Evolutionary conservation across 2,888 invertebrate species (phyloP), one percentile per base, ranked within the genome.

Genomic region (Lasioglossum morio): DNA sequence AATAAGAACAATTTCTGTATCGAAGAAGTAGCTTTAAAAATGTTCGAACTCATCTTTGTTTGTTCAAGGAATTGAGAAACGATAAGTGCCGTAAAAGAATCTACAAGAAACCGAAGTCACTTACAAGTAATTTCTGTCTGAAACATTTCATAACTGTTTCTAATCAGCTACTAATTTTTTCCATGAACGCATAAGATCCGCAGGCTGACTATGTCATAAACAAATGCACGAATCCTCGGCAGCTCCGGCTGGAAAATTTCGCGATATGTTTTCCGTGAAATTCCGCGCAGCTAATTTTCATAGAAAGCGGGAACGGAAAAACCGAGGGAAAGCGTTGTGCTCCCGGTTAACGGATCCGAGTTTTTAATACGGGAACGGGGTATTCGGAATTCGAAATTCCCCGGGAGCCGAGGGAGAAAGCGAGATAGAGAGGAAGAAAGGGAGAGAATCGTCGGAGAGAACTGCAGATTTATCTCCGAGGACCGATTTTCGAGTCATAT

Each of bases 401-500:
- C 77, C 23, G 53, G 23, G 10, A 53, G 53, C 23, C 10, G 53
- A 23, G 23, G 10, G 23, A 53, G 23, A 10, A 10, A n/a, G 53
- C 2, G 23, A 53, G 23, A 53, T 4, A 8, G 23, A 10, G 23
- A 53, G 23, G 10, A 46, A 10, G 23, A 53, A 10, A n/a, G 57
- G 66, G 80, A 82, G 82, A 23, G 53, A 53, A n/a, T 53, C 23
- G 23, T n/a, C 66, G 34, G 14, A 19, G 70, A 57, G 75, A 30
- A 60, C 27, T 60, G 60, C 30, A 66, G 66, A 86, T 90, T 89
- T 84, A 88, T 89, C 85, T 87, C 80, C 23, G 40, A n/a, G 60
- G 73, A 74, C 72, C 75, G 86, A 88, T 88, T 89, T 85, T 84
- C 80, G 73, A 48, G 77, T 79, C 85, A 86, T 89, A 86, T 81